Conservation (phyloP, 2,888 invertebrate species). For the Dioctria rufipes region DNA sequence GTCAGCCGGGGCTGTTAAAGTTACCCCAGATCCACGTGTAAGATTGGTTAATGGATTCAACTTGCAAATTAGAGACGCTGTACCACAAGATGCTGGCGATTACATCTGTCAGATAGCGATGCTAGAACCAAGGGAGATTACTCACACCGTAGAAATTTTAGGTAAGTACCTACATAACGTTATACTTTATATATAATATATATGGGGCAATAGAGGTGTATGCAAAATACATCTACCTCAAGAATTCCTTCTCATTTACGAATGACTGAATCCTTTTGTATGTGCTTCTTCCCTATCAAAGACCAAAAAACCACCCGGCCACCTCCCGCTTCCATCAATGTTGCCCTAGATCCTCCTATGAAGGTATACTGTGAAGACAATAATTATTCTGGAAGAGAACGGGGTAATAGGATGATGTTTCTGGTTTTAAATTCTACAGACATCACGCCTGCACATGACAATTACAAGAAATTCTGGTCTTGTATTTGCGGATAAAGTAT, state of each 20-base stretch:
- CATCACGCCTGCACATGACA: slow-evolving; percentile 46
- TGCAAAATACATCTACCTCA: slow-evolving; percentile 1
- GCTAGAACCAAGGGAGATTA: slow-evolving; percentile 77
- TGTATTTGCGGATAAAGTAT: slow-evolving; percentile 35
- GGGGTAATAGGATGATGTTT: slow-evolving; percentile 35
- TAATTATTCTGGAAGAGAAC: neutral
- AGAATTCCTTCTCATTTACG: slow-evolving; percentile 30
- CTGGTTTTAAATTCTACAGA: slow-evolving; percentile 40
- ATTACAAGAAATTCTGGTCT: slow-evolving; percentile 42
- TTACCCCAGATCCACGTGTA: slow-evolving; percentile 77
- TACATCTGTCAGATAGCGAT: slow-evolving; percentile 80
- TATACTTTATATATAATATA: neutral
- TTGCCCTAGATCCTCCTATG: neutral
- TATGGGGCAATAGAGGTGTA: neutral
- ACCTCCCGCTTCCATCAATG: neutral
- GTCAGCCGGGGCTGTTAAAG: slow-evolving; percentile 77
- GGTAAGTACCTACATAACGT: slow-evolving; percentile 72
- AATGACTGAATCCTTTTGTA: slow-evolving; percentile 37
- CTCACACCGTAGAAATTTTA: slow-evolving; percentile 78
- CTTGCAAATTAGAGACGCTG: slow-evolving; percentile 77
- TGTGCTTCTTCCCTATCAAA: slow-evolving; percentile 10
- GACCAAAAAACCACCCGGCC: neutral
- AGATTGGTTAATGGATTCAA: slow-evolving; percentile 77
- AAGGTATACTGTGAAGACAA: neutral
- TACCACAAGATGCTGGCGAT: slow-evolving; percentile 78